These are phyloP conservation scores for Molorchus minor DNA, from an alignment of 2,888 invertebrate species.

Conservation along the genomic window DNA sequence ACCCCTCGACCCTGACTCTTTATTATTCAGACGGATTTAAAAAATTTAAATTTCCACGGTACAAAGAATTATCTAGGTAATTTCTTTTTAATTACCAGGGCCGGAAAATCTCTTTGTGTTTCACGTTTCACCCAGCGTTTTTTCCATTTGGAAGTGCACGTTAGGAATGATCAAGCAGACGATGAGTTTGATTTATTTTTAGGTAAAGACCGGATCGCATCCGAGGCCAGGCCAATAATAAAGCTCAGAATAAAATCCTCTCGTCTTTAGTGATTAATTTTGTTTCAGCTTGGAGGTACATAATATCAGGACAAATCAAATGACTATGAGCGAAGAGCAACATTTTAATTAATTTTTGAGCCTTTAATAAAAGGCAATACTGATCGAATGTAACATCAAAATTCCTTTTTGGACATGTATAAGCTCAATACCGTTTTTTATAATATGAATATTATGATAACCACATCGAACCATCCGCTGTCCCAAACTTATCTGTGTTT, in stretches of 20 bases:
- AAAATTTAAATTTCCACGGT: no score
- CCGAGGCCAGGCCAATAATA: slow-evolving; percentile 6
- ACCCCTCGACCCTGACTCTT: no score
- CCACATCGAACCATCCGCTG: no score
- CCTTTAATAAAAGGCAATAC: background rate
- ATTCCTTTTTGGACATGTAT: no score
- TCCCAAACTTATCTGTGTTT: no score
- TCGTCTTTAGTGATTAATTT: slow-evolving; percentile 12
- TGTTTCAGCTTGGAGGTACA: slow-evolving; percentile 16
- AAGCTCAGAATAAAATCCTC: slow-evolving; percentile 8
- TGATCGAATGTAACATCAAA: no score
- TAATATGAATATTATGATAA: no score
- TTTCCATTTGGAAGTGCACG: background rate
- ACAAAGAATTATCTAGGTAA: no score
- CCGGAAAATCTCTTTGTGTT: background rate
- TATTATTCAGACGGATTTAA: no score
- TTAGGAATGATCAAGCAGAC: background rate
- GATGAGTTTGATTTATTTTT: slow-evolving; percentile 16
- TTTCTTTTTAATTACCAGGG: background rate
- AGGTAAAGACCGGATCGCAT: slow-evolving; percentile 5
- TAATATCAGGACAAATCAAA: slow-evolving; percentile 16
- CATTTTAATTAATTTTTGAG: slow-evolving; percentile 20
- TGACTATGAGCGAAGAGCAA: slow-evolving; percentile 12
- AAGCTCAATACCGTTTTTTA: no score
- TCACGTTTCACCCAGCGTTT: background rate